Evolutionary conservation across 2,888 invertebrate genomes (phyloP), one percentile per base, ranked within the genome.

Genomic region (Pollenia griseotomentosa): DNA sequence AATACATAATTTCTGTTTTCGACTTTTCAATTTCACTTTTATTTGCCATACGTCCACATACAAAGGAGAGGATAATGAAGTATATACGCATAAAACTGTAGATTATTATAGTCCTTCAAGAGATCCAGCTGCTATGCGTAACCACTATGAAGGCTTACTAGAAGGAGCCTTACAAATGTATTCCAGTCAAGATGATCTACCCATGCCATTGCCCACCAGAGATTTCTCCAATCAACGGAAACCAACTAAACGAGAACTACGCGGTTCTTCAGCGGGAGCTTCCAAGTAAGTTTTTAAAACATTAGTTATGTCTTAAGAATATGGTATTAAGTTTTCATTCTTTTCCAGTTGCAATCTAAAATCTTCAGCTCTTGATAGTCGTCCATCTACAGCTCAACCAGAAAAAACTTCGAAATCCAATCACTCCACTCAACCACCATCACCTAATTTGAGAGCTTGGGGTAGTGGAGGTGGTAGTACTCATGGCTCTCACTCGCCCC

Each of bases 401-500:
- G 91, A 91, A 63, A 92, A 91, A 89, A 91, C 91, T 10, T 88
- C 90, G 2, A 90, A 91, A 23, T 92, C 93, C 46, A 92, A 92
- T 16, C 90, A 92, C 23, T 93, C 93, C 46, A 92, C 93, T 4
- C 92, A 93, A 81, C 94, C 94, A 11, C 93, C 93, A 0, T 93
- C 93, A 59, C 94, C 94, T 14, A 94, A 94, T 2, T 92, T 92
- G 89, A 94, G 94, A 23, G 95, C 95, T 63, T 95, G 95, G 95
- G 57, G 61, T 14, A 75, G 84, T 12, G 94, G 94, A 81, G 94
- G 94, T 81, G 94, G 94, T 83, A 93, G 94, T 40, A 91, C 94
- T n/a, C 93, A 94, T 55, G 94, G 94, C 9, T 94, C 94, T 0
- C 90, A 94, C 57, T 94, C 95, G 3, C 94, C 95, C 2, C 88